Conservation (phyloP, 2,797 vertebrate genomes). For the Dipus sagitta region DNA sequence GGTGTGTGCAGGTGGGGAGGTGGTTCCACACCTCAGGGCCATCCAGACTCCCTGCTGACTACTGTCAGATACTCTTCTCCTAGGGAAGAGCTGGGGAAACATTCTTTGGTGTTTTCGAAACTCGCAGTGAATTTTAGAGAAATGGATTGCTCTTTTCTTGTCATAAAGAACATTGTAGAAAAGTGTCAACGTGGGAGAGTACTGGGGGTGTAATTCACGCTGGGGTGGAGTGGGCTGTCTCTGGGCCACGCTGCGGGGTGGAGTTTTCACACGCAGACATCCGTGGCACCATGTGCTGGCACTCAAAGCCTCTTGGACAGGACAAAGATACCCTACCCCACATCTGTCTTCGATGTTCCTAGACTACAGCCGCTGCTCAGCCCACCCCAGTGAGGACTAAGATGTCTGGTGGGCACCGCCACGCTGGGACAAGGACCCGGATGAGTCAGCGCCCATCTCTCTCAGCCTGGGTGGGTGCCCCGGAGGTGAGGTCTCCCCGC, state of each 20-base stretch:
- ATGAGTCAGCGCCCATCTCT: background rate
- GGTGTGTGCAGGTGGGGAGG: slow-evolving; percentile 77
- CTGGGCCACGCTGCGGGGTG: background rate
- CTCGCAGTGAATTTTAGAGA: background rate
- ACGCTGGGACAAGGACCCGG: too few species aligned
- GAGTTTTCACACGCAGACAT: background rate
- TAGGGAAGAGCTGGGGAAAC: background rate
- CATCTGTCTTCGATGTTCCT: background rate
- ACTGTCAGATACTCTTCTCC: background rate
- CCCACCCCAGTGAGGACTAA: background rate
- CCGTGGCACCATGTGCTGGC: background rate
- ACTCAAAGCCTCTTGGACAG: accelerated
- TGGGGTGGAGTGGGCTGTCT: background rate
- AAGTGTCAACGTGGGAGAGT: background rate
- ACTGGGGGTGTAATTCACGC: too few species aligned
- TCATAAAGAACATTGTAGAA: background rate
- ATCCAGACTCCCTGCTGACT: accelerated
- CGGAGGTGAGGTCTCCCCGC: accelerated
- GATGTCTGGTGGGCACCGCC: background rate
- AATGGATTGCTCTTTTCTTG: background rate
- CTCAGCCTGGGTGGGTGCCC: background rate
- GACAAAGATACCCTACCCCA: too few species aligned
- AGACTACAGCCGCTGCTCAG: background rate
- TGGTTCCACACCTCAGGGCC: accelerated
- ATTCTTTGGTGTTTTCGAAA: background rate